Evolutionary conservation across 2,113 vertebrate genomes (phyloP).

Genomic region (Proteles cristata): DNA sequence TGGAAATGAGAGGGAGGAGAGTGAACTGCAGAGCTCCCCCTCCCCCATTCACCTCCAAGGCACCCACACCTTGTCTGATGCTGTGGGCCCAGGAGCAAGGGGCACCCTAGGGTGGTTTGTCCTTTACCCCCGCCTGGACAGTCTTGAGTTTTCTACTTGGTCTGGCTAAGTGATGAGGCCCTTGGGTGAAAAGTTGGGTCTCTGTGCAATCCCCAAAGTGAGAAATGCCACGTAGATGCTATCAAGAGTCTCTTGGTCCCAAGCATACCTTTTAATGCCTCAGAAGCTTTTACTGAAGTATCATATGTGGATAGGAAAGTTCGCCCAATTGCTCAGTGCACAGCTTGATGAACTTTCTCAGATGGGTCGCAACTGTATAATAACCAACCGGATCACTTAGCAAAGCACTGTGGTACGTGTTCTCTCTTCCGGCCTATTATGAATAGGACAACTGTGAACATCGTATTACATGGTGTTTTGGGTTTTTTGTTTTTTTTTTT

Average conservation of each 20-base stretch:
- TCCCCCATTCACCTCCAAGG: not conserved
- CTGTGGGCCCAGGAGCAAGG: not conserved
- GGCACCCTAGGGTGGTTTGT: not conserved
- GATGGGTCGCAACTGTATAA: not conserved
- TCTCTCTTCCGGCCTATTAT: not conserved
- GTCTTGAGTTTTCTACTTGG: not conserved
- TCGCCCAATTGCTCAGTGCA: not conserved
- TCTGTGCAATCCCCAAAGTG: not conserved
- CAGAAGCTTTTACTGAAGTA: not conserved
- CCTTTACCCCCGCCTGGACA: not conserved
- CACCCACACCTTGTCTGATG: not conserved
- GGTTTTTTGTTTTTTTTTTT: not conserved
- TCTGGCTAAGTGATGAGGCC: not conserved
- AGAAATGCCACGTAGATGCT: fast-evolving
- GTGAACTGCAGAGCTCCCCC: not conserved
- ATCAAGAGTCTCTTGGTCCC: not conserved
- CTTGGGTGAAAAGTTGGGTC: not conserved
- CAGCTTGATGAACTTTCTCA: not conserved
- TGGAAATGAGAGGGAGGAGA: no score
- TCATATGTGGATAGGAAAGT: not conserved
- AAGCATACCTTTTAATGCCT: not conserved
- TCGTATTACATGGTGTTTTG: fast-evolving
- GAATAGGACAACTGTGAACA: not conserved
- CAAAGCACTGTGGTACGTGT: not conserved
- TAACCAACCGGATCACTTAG: not conserved